Percentiles rank a stretch among this genome's conserved stretches.
Evolutionary conservation across 2,888 invertebrate genomes (phyloP).

Genomic region (Trissolcus brochymenae): DNA sequence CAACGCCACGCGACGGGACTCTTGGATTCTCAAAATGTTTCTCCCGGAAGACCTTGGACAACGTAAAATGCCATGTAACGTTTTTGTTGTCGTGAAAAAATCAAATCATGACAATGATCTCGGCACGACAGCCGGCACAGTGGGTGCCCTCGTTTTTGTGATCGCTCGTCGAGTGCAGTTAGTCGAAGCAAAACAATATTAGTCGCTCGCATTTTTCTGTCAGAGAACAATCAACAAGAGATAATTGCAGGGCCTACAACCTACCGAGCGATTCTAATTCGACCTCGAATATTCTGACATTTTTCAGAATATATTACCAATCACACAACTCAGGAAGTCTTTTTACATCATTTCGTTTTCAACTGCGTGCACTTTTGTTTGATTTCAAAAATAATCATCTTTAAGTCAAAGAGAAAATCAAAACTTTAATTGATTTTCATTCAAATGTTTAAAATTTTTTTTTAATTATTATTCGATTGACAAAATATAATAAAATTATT

Average conservation of each 20-base stretch:
- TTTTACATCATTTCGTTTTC: not conserved
- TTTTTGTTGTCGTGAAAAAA: constrained; percentile 39
- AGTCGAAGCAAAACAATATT: constrained; percentile 23
- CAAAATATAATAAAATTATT: too few species aligned
- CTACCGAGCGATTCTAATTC: not conserved
- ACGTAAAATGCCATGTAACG: constrained; percentile 29
- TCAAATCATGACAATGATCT: constrained; percentile 36
- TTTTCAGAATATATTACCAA: not conserved
- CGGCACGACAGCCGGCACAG: constrained; percentile 8
- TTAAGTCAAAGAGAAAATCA: too few species aligned
- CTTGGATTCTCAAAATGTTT: constrained; percentile 58
- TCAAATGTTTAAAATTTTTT: too few species aligned
- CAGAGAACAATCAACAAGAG: constrained; percentile 3
- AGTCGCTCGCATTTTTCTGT: constrained; percentile 23
- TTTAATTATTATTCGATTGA: too few species aligned
- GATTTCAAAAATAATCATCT: too few species aligned
- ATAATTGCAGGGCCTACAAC: constrained; percentile 15
- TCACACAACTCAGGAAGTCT: not conserved
- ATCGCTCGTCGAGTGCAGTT: constrained; percentile 11
- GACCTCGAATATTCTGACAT: not conserved
- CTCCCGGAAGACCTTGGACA: constrained; percentile 45
- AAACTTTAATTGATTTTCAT: too few species aligned
- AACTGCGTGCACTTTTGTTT: too few species aligned
- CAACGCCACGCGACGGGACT: constrained; percentile 70
- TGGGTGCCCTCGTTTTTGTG: constrained; percentile 14